Conservation (phyloP, 2,113 vertebrate species). For the Spilogale gracilis region DNA sequence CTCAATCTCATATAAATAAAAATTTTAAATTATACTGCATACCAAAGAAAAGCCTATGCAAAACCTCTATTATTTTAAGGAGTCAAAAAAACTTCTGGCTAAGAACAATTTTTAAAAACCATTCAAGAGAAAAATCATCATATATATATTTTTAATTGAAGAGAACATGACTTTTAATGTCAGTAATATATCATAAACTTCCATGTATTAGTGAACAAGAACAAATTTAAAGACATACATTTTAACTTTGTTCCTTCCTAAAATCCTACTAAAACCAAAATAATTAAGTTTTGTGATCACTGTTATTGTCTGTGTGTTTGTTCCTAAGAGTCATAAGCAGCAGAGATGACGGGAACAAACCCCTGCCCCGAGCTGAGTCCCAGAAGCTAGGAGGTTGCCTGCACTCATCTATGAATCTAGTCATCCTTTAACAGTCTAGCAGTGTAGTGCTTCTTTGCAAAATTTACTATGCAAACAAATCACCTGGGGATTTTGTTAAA, state of each 20-base stretch:
- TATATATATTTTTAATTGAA: not conserved
- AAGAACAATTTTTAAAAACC: not conserved
- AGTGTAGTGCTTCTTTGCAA: not conserved
- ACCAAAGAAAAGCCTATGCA: not conserved
- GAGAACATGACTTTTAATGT: not conserved
- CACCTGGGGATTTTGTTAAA: not conserved
- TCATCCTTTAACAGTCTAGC: not conserved
- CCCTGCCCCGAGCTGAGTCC: not conserved
- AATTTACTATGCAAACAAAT: not conserved
- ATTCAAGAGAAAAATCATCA: not conserved
- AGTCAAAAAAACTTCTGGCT: not conserved
- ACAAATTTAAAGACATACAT: not conserved
- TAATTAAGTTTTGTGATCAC: not conserved
- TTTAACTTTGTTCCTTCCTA: not conserved
- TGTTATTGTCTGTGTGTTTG: not conserved
- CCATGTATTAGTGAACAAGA: not conserved
- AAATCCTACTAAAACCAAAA: not conserved
- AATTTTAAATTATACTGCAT: not conserved
- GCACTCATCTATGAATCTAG: not conserved
- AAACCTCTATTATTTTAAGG: not conserved
- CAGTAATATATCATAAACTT: not conserved
- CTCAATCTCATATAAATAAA: conserved; percentile 19
- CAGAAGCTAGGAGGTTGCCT: not conserved
- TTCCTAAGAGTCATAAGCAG: not conserved
- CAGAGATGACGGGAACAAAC: not conserved